Evolutionary conservation across 2,888 invertebrate species (phyloP), one percentile per base, ranked within the genome.

Genomic region (Uloborus plumipes): DNA sequence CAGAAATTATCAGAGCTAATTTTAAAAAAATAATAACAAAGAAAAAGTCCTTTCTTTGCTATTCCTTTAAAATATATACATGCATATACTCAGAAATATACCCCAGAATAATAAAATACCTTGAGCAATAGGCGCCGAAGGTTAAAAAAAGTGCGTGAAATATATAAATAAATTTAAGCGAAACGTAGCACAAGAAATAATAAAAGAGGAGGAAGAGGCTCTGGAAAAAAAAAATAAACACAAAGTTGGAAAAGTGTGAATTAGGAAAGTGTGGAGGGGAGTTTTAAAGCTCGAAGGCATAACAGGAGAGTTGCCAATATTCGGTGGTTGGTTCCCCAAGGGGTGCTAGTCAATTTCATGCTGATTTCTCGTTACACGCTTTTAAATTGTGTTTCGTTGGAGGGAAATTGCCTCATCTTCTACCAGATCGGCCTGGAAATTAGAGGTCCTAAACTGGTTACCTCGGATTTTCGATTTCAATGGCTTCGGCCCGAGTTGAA

Each of bases 291-390:
- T 82, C 75, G 71, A 61, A 69, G 74, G 81, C 81, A 81, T 62
- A 67, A 58, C 80, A 80, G 49, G 58, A 58, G 62, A 69, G 62
- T 73, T 65, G 66, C 66, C 59, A 72, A 66, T 59, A 66, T 66
- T 59, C 59, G 53, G 31, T 50, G 22, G 50, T 67, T 53, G 62
- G 71, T 51, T 65, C 81, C 81, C 81, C 61, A 71, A 59, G 81
- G 81, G 81, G 59, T 76, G 53, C 81, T 82, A 82, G 81, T 82
- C 81, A 82, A 82, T 82, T 82, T 82, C 81, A 82, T 82, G 81
- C 81, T 82, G 81, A 82, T 82, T 82, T 82, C 81, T 82, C 81
- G 81, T 82, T 82, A 82, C 81, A 82, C 75, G 81, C 81, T 82
- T 82, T 82, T 82, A 82, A 82, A 82, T 82, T 82, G 81, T 82